Base-by-base conservation (phyloP, 2,113 vertebrate genomes). In the Garra rufa region DNA sequence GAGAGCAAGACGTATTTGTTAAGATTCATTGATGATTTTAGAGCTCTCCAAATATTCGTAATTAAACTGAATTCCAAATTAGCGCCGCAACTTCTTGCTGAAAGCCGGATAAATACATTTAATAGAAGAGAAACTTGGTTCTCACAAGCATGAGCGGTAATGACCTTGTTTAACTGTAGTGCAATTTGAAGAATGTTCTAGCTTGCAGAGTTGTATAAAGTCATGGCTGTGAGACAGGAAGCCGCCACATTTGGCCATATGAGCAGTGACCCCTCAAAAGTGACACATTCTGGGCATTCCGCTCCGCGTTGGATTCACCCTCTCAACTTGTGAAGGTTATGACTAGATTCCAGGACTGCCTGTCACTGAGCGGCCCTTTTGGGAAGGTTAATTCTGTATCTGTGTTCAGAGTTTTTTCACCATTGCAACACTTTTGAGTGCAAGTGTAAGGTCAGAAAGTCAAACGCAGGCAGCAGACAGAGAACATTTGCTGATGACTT, bases 361-460 rank as follows among this genome's bases (percentile, higher is more conserved):
- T 50, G 83, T 79, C 50, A 85, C 59, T 10, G 79, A 73, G 41
- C 30, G 13, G 50, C 48, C 63, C 83, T 84, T 75, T 82, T 50
- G 79, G 71, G 78, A 81, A 87, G 79, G 83, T 74, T 87, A 82
- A 87, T 87, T 82, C 74, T 69, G 69, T 77, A 82, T 81, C 78
- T 76, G 80, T 82, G 61, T 82, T 70, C 41, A 6, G 24, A 9
- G 38, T 43, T 76, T 86, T 86, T 77, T 41, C 46, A 44, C 85
- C 30, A 15, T 38, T 6, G 0, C 13, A 44, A 76, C 34, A 46
- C 24, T 76, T 84, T 59, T 28, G 17, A 77, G 73, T 34, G 57
- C 7, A 0, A 65, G 76, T 43, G 46, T 76, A 43, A 69, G 73
- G 73, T 84, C 73, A 84, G 57, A 52, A 24, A 69, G 83, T 84